These are phyloP conservation scores for Patella depressa DNA, from an alignment of 2,888 invertebrate genomes.

Conservation along the genomic window DNA sequence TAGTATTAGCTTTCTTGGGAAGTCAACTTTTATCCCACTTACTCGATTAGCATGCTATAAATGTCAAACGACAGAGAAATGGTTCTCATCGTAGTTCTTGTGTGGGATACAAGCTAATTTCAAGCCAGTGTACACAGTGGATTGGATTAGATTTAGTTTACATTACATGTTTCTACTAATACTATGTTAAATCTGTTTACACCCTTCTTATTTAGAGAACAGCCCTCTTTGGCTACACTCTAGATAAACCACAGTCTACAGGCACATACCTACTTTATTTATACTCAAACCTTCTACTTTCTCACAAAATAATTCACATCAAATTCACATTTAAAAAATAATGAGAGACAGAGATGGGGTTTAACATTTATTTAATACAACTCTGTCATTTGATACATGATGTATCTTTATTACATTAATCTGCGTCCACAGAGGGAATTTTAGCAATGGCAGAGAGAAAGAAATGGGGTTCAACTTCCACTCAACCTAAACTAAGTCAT, in stretches of 20 bases:
- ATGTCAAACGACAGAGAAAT: slow-evolving; percentile 13
- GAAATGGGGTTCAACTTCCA: too few relatives aligned
- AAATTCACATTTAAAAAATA: too few relatives aligned
- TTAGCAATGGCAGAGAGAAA: too few relatives aligned
- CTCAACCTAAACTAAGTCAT: too few relatives aligned
- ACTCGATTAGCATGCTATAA: slow-evolving; percentile 16
- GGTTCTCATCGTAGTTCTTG: slow-evolving; percentile 11
- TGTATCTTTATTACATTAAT: too few relatives aligned
- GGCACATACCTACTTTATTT: too few relatives aligned
- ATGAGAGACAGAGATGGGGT: too few relatives aligned
- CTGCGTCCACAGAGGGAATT: too few relatives aligned
- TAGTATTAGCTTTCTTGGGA: slow-evolving; percentile 17
- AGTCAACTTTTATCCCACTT: slow-evolving; percentile 18
- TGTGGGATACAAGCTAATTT: slow-evolving; percentile 23
- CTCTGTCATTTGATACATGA: too few relatives aligned
- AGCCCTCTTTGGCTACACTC: slow-evolving; percentile 15
- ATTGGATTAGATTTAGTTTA: slow-evolving; percentile 18
- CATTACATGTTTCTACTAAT: slow-evolving; percentile 25
- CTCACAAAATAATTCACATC: too few relatives aligned
- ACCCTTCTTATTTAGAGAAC: slow-evolving; percentile 27
- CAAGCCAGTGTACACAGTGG: slow-evolving; percentile 21
- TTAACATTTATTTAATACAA: too few relatives aligned
- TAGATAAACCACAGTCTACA: neutral
- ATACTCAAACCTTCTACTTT: too few relatives aligned
- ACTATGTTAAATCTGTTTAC: slow-evolving; percentile 27